Conservation (phyloP, 2,113 vertebrate species). For the Actinemys pallida region DNA sequence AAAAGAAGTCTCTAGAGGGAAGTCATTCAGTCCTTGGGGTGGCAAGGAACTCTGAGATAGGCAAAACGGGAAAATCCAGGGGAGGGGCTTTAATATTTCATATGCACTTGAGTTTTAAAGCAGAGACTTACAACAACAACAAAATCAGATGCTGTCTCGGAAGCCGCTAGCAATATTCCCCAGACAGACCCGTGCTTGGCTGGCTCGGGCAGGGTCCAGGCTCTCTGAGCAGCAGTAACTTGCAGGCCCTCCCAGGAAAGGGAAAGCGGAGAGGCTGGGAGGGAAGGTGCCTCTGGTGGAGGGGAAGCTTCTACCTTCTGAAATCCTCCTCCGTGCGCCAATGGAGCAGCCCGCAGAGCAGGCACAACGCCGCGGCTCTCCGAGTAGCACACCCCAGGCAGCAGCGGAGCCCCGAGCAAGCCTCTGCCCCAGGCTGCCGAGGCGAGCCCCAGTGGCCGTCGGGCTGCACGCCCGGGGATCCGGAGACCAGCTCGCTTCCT, state of each 20-base stretch:
- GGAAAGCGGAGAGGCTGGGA: not conserved
- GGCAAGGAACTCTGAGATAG: not conserved
- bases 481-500: not conserved
- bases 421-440: not conserved
- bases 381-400: not conserved
- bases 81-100: not conserved
- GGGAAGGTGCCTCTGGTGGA: not conserved
- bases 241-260: conserved; percentile 31
- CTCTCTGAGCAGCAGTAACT: not conserved
- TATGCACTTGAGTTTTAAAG: not conserved
- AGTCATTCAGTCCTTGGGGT: not conserved
- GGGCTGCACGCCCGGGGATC: not conserved
- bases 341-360: not conserved
- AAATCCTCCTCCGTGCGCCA: not conserved
- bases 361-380: not conserved
- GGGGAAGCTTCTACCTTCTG: not conserved
- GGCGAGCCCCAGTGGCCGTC: not conserved
- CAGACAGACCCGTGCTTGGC: not conserved
- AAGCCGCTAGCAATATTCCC: not conserved
- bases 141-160: not conserved
- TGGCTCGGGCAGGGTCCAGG: not conserved
- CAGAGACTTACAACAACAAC: not conserved
- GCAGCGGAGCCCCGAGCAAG: not conserved
- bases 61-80: not conserved
- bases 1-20: not conserved